A percentile compares a stretch with the other conserved stretches of the same genome.
Conservation (phyloP, 2,797 vertebrate species). For the Huso huso region DNA sequence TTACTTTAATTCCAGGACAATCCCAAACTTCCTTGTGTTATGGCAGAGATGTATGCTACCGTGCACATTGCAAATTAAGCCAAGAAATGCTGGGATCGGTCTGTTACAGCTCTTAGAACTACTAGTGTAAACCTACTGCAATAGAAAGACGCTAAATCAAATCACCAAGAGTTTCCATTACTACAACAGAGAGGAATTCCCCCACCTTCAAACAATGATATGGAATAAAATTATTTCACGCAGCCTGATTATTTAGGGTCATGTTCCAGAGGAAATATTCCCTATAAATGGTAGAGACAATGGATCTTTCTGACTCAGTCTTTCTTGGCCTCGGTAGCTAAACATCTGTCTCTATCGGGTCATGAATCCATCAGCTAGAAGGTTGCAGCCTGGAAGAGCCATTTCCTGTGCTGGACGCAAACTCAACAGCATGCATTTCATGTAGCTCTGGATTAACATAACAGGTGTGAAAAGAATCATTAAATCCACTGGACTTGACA, state of each 20-base stretch:
- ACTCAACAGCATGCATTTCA: conserved; percentile 2
- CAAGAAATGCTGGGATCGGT: too few species aligned
- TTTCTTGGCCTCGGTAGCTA: conserved; percentile 27
- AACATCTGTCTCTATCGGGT: conserved; percentile 11
- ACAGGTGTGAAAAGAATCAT: neutral
- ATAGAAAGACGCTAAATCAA: too few species aligned
- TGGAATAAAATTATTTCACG: conserved; percentile 14
- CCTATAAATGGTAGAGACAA: conserved; percentile 18
- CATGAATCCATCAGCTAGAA: conserved; percentile 5
- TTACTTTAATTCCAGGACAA: too few species aligned
- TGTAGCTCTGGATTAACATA: neutral
- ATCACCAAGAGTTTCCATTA: conserved; percentile 6
- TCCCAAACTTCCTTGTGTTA: too few species aligned
- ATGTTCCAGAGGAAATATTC: conserved; percentile 1
- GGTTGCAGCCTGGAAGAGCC: conserved; percentile 3
- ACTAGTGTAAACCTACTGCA: too few species aligned
- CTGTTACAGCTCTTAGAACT: too few species aligned
- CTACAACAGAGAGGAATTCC: neutral
- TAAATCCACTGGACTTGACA: neutral
- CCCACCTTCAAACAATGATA: neutral
- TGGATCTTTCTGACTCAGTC: conserved; percentile 31
- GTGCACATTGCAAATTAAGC: too few species aligned
- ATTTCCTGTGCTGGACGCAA: conserved; percentile 10
- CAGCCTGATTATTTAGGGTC: neutral
- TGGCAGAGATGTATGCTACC: too few species aligned